Evolutionary conservation across 2,888 invertebrate species (phyloP).

Genomic region (Chaetogeoica ovagalla): DNA sequence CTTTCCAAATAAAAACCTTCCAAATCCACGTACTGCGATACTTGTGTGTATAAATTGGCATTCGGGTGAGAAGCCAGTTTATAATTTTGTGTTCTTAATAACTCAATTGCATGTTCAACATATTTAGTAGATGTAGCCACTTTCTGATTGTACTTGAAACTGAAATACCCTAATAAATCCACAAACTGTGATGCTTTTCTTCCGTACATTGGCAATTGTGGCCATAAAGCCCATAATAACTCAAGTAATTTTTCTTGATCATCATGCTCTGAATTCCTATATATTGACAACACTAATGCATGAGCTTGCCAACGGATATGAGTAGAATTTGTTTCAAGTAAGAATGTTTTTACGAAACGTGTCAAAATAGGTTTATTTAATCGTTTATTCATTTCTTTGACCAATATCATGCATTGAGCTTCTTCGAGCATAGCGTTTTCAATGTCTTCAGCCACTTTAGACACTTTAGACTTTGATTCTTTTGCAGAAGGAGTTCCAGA

Average conservation of each 20-base stretch:
- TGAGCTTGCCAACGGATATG: conserved; percentile 96
- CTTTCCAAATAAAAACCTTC: conserved; percentile 96
- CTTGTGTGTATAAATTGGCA: conserved; percentile 86
- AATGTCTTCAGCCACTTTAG: conserved; percentile 43
- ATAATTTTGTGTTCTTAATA: conserved; percentile 86
- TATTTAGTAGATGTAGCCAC: conserved; percentile 49
- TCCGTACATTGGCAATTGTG: conserved; percentile 84
- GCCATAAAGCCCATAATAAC: conserved; percentile 90
- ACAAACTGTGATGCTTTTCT: conserved; percentile 95
- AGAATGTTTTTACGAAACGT: conserved; percentile 84
- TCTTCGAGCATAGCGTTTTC: conserved; percentile 54
- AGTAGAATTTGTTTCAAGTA: conserved; percentile 90
- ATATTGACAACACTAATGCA: conserved; percentile 76
- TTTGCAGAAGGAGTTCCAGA: conserved; percentile 50
- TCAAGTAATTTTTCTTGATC: conserved; percentile 81
- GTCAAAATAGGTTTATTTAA: conserved; percentile 60
- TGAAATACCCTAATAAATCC: conserved; percentile 92
- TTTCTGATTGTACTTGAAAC: conserved; percentile 75
- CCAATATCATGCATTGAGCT: conserved; percentile 56
- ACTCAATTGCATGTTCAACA: conserved; percentile 82
- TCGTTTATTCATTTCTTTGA: conserved; percentile 56
- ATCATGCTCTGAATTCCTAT: conserved; percentile 72
- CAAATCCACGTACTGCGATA: conserved; percentile 91
- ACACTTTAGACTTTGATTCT: conserved; percentile 46
- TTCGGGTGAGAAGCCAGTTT: conserved; percentile 89